Percentiles rank a stretch among this genome's conserved stretches.
Evolutionary conservation across 2,888 invertebrate genomes (phyloP).

Genomic region (Synergus japonicus): DNA sequence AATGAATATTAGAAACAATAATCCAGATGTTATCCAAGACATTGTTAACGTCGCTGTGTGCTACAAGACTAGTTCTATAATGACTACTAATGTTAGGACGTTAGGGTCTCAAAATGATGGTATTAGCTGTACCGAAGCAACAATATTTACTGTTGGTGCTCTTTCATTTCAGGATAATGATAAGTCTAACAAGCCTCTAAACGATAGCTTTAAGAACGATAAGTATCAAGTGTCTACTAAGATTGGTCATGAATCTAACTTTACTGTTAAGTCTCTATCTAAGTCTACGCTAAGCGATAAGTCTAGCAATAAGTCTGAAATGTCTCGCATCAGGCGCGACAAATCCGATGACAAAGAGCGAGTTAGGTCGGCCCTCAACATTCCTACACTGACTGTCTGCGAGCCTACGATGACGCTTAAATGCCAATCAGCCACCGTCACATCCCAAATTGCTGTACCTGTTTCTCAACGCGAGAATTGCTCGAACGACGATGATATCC

Average conservation of each 20-base stretch:
- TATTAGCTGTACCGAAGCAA: constrained; percentile 77
- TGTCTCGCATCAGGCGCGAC: constrained; percentile 67
- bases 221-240: constrained; percentile 68
- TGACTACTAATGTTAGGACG: constrained; percentile 72
- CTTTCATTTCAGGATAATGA: constrained; percentile 78
- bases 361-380: constrained; percentile 72
- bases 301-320: constrained; percentile 74
- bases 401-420: constrained; percentile 78
- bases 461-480: constrained; percentile 67
- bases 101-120: constrained; percentile 75
- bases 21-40: constrained; percentile 67
- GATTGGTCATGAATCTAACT: constrained; percentile 70
- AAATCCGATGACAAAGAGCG: constrained; percentile 61
- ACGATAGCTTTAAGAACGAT: constrained; percentile 71
- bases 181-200: constrained; percentile 74
- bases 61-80: constrained; percentile 73
- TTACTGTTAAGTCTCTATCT: constrained; percentile 73
- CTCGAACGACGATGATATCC: constrained; percentile 62
- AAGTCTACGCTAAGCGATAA: constrained; percentile 75
- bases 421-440: constrained; percentile 75
- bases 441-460: constrained; percentile 76
- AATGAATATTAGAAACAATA: constrained; percentile 65
- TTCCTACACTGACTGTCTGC: constrained; percentile 77
- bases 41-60: constrained; percentile 71
- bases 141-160: constrained; percentile 78